A percentile compares a stretch with the other conserved stretches of the same genome.
These are phyloP conservation scores for Oxytorus armatus DNA, from an alignment of 2,888 invertebrate species.

Conservation along the genomic window DNA sequence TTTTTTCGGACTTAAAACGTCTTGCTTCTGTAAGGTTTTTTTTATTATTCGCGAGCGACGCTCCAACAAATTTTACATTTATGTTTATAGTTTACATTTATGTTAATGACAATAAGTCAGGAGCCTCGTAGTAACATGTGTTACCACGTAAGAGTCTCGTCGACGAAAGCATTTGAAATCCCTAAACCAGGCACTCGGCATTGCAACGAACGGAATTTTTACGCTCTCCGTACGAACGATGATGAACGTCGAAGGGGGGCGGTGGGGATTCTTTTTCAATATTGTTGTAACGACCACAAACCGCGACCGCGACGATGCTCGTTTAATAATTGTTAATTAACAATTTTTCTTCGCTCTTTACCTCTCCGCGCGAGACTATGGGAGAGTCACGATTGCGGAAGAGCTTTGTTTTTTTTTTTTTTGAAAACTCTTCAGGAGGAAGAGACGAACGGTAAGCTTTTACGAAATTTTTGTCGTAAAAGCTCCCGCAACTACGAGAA, in stretches of 20 bases:
- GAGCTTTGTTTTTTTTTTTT: not conserved
- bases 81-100: conserved; percentile 21
- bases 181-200: conserved; percentile 38
- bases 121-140: conserved; percentile 63
- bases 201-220: conserved; percentile 43
- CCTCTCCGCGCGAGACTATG: not conserved
- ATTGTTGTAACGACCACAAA: not conserved
- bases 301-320: conserved; percentile 3
- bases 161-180: conserved; percentile 57
- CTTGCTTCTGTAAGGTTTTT: not conserved
- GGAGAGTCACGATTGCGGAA: not conserved
- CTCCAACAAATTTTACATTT: conserved; percentile 10
- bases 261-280: conserved; percentile 1
- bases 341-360: not conserved
- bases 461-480: conserved; percentile 14
- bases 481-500: not conserved
- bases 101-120: conserved; percentile 60
- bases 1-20: conserved; percentile 11
- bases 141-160: conserved; percentile 56
- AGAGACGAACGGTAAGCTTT: no score
- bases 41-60: not conserved
- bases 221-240: not conserved
- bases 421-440: not conserved
- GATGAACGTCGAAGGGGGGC: not conserved
- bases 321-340: conserved; percentile 6